These are phyloP conservation scores for Paradoxurus hermaphroditus DNA, from an alignment of 2,113 vertebrate species.

Conservation along the genomic window DNA sequence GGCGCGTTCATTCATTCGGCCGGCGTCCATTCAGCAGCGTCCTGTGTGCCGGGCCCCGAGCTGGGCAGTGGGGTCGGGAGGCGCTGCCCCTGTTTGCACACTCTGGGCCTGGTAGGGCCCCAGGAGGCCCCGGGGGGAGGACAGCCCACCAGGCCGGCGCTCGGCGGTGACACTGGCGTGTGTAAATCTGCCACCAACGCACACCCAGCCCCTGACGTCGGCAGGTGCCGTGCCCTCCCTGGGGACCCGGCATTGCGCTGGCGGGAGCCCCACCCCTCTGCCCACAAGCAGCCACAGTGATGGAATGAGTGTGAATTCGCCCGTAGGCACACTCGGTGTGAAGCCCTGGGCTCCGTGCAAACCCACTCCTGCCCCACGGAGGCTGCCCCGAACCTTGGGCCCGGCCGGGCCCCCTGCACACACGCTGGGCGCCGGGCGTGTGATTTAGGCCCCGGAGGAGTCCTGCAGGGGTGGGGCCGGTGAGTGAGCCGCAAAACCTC, in stretches of 20 bases:
- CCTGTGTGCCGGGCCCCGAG: slow-evolving; percentile 24
- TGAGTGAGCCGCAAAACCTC: slow-evolving; percentile 31
- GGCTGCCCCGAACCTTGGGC: background rate
- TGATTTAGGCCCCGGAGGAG: background rate
- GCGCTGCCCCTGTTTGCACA: background rate
- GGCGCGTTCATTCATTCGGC: slow-evolving; percentile 64
- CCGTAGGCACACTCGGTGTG: background rate
- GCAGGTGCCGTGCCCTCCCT: slow-evolving; percentile 23
- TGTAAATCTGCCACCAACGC: slow-evolving; percentile 39
- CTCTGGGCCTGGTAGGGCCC: background rate
- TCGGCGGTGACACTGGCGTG: background rate
- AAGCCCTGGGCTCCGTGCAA: background rate
- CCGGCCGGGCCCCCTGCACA: accelerated
- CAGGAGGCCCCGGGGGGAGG: background rate
- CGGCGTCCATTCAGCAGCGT: slow-evolving; percentile 63
- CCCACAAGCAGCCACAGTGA: background rate
- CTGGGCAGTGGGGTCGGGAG: background rate
- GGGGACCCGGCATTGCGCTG: background rate
- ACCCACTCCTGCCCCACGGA: background rate
- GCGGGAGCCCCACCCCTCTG: background rate
- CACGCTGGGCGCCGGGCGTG: background rate
- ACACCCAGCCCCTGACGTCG: slow-evolving; percentile 30
- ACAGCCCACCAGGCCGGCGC: background rate
- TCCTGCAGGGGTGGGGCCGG: background rate
- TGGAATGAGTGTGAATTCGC: background rate